Conservation (phyloP, 2,888 invertebrate species). For the Chironomus tentans region DNA sequence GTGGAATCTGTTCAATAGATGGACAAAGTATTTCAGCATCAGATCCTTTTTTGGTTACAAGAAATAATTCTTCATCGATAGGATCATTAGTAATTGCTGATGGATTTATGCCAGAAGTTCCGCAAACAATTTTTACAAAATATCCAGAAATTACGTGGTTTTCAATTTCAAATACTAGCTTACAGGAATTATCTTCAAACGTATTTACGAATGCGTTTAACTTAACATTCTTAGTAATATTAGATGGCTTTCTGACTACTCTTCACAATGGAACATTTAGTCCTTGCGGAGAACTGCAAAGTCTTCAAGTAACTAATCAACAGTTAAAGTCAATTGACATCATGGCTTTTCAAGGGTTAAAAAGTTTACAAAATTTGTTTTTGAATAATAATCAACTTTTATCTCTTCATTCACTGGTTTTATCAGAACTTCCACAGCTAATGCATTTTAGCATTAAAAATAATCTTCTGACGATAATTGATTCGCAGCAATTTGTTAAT, state of each 20-base stretch:
- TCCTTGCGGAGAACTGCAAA: background rate
- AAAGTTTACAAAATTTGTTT: background rate
- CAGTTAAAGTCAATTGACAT: background rate
- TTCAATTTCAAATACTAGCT: background rate
- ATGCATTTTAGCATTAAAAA: background rate
- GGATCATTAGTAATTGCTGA: background rate
- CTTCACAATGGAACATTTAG: background rate
- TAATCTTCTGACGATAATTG: background rate
- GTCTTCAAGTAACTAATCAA: background rate
- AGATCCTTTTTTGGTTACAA: background rate
- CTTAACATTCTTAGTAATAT: background rate
- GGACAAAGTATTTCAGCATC: background rate
- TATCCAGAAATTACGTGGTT: background rate
- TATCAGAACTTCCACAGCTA: background rate
- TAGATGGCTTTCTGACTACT: background rate
- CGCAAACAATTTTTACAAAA: background rate
- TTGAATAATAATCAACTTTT: background rate
- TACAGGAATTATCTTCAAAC: background rate
- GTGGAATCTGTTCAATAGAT: background rate
- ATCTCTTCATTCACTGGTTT: background rate
- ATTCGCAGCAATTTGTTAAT: background rate
- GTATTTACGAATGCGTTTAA: background rate
- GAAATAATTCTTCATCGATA: background rate
- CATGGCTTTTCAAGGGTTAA: background rate
- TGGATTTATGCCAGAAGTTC: background rate